phyloP scores from a whole-genome alignment of 1,140 invertebrate species.

The Ceratina japonica region DNA sequence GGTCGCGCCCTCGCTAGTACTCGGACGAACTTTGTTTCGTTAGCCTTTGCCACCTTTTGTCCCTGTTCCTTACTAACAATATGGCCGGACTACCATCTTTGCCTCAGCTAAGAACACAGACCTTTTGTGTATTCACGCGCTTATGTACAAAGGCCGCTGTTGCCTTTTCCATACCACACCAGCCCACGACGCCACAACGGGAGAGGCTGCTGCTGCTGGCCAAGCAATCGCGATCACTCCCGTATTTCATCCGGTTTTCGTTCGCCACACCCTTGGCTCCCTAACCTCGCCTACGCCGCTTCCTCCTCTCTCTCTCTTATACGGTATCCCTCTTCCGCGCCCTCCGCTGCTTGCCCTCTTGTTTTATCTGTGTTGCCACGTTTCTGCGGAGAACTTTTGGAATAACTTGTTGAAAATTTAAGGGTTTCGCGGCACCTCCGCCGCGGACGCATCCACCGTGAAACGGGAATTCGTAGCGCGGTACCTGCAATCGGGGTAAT shows the following conservation, averaged over 20 bases:
- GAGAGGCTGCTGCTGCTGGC: not conserved
- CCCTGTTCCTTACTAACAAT: slow-evolving; percentile 62
- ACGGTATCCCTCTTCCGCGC: not conserved
- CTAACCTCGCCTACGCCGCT: not conserved
- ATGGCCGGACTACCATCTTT: slow-evolving; percentile 67
- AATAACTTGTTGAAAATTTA: slow-evolving; percentile 58
- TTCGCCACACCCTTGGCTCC: slow-evolving; percentile 27
- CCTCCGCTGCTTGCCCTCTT: not conserved
- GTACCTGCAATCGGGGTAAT: slow-evolving; percentile 1
- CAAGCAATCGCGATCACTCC: slow-evolving; percentile 48
- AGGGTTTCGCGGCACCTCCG: slow-evolving; percentile 20
- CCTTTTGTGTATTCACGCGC: slow-evolving; percentile 20
- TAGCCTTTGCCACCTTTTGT: not conserved
- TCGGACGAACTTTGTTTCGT: slow-evolving; percentile 70
- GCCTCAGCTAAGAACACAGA: slow-evolving; percentile 61
- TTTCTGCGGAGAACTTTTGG: slow-evolving; percentile 36
- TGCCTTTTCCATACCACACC: not conserved
- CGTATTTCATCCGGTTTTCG: slow-evolving; percentile 52
- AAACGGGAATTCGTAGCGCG: slow-evolving; percentile 33
- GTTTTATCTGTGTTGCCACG: not conserved
- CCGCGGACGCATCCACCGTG: slow-evolving; percentile 28
- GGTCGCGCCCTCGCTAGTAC: slow-evolving; percentile 7
- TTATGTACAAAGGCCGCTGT: slow-evolving; percentile 22
- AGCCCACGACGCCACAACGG: no score
- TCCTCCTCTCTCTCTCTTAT: no score